phyloP scores from a whole-genome alignment of 1,140 invertebrate species.

The Polypedilum vanderplanki region DNA sequence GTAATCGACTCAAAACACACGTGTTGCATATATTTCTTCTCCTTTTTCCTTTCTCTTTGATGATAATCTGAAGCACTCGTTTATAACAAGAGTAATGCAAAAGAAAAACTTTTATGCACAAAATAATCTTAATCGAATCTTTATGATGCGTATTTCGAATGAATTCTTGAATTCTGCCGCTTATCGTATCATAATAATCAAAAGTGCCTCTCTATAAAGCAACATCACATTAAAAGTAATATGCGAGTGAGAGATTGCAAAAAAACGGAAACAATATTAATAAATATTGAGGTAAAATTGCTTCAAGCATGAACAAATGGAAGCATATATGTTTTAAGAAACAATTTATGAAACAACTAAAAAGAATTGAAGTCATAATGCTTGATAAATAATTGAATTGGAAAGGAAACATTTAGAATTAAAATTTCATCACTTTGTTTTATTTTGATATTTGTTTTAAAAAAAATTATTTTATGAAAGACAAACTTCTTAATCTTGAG shows the following conservation, averaged over 20 bases:
- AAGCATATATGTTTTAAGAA: not conserved
- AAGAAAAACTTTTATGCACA: not conserved
- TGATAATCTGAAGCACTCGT: too few relatives aligned
- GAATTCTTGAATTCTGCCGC: not conserved
- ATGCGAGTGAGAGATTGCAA: not conserved
- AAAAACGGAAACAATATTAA: constrained; percentile 7
- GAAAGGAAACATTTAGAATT: not conserved
- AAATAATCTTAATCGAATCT: constrained; percentile 13
- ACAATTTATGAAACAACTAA: not conserved
- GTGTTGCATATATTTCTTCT: too few relatives aligned
- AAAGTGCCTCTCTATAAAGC: not conserved
- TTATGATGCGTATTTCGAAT: not conserved
- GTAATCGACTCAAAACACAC: too few relatives aligned
- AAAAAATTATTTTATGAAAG: not conserved
- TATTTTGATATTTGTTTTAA: not conserved
- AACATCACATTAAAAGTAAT: constrained; percentile 4
- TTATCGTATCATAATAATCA: not conserved
- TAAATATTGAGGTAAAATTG: constrained; percentile 6
- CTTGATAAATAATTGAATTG: not conserved
- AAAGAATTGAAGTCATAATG: not conserved
- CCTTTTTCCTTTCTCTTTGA: too few relatives aligned
- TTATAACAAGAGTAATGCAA: too few relatives aligned
- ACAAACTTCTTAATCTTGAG: not conserved
- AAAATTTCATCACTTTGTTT: not conserved
- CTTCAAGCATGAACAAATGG: not conserved